phyloP scores from a whole-genome alignment of 1,140 invertebrate species.

The Drosophila ficusphila region DNA sequence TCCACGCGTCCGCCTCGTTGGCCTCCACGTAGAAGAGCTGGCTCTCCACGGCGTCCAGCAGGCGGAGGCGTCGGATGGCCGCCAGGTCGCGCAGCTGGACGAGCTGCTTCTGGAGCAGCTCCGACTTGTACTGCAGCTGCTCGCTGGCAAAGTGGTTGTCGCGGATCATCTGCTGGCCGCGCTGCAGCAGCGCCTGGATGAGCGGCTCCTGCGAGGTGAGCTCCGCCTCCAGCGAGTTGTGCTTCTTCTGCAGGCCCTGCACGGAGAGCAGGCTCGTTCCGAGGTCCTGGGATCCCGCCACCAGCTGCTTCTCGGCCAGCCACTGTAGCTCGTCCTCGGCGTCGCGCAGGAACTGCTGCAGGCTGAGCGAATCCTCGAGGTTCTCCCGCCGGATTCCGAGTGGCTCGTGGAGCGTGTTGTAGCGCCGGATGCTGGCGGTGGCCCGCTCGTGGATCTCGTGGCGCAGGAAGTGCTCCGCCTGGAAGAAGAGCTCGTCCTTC shows the following conservation, averaged over 20 bases:
- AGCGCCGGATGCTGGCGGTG: slow-evolving; percentile 89
- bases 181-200: slow-evolving; percentile 88
- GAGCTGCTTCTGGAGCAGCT: slow-evolving; percentile 88
- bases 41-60: slow-evolving; percentile 93
- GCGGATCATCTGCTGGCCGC: slow-evolving; percentile 91
- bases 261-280: slow-evolving; percentile 93
- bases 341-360: slow-evolving; percentile 94
- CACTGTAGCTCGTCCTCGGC: slow-evolving; percentile 94
- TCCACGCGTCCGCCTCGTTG: slow-evolving; percentile 94
- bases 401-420: slow-evolving; percentile 93
- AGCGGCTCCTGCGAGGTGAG: slow-evolving; percentile 92
- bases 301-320: slow-evolving; percentile 93
- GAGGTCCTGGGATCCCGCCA: slow-evolving; percentile 91
- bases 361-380: slow-evolving; percentile 92
- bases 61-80: slow-evolving; percentile 88
- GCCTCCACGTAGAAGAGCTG: slow-evolving; percentile 95
- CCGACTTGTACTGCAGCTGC: slow-evolving; percentile 86
- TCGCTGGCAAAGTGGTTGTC: slow-evolving; percentile 92
- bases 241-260: slow-evolving; percentile 98
- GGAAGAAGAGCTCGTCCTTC: slow-evolving; percentile 89
- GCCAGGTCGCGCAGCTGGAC: slow-evolving; percentile 89
- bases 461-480: slow-evolving; percentile 92
- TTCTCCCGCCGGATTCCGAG: slow-evolving; percentile 95
- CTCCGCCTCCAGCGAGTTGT: slow-evolving; percentile 94
- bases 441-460: slow-evolving; percentile 92